A percentile compares a stretch with the other conserved stretches of the same genome.
phyloP scores from a whole-genome alignment of 1,140 invertebrate genomes.

The Lepidurus couesii region DNA sequence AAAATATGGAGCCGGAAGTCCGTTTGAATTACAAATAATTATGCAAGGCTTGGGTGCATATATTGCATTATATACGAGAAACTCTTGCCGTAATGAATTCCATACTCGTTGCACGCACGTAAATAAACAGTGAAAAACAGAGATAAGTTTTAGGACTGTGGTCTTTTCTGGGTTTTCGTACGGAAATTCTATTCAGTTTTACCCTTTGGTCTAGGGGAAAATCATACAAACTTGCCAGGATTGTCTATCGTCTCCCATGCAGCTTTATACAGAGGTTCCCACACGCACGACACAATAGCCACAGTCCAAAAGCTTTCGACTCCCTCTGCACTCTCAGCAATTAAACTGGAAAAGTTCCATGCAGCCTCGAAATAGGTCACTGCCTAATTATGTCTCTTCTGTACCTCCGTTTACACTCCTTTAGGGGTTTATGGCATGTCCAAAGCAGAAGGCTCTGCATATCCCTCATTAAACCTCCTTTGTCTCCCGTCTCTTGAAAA shows the following conservation, averaged over 20 bases:
- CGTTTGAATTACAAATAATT: background rate
- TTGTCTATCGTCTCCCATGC: no score
- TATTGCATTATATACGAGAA: background rate
- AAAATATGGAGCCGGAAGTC: no score
- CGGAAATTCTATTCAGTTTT: no score
- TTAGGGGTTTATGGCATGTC: background rate
- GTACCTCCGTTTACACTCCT: no score
- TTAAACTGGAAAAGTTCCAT: conserved; percentile 22
- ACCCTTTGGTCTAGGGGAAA: no score
- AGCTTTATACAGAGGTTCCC: no score
- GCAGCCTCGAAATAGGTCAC: background rate
- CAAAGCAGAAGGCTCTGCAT: background rate
- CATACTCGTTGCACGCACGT: background rate
- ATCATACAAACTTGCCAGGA: no score
- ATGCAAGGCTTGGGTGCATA: background rate
- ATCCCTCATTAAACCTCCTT: background rate
- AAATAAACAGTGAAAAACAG: background rate
- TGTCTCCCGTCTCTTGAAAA: no score
- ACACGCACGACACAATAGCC: background rate
- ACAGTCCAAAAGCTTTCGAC: conserved; percentile 24
- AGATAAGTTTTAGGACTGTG: no score
- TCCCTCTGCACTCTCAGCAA: background rate
- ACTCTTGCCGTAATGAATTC: background rate
- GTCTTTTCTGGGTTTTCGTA: no score
- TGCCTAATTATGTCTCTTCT: background rate